Evolutionary conservation across 2,888 invertebrate species (phyloP).

Genomic region (Nowickia ferox): DNA sequence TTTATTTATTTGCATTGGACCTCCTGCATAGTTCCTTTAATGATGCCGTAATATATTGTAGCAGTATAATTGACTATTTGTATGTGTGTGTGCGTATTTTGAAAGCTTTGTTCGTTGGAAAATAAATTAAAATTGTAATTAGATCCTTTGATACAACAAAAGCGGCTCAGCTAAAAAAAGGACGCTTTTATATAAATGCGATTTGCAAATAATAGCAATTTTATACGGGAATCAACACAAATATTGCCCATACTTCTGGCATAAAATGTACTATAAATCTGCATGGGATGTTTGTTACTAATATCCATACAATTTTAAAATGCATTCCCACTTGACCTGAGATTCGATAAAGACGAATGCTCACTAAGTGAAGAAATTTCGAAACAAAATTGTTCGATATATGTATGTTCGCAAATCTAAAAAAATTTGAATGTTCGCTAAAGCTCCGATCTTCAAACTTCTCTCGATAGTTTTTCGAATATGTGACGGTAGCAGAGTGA

Average conservation of each 20-base stretch:
- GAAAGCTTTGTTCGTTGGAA: conserved; percentile 56
- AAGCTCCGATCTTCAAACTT: too few species aligned
- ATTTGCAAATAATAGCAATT: conserved; percentile 64
- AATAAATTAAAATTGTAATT: conserved; percentile 72
- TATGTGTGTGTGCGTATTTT: conserved; percentile 30
- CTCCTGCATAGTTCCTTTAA: conserved; percentile 36
- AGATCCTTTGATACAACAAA: conserved; percentile 72
- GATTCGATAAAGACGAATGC: too few species aligned
- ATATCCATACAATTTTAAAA: conserved; percentile 29
- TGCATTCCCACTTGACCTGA: too few species aligned
- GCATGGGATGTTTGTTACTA: conserved; percentile 36
- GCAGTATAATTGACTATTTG: not conserved
- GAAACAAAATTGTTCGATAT: too few species aligned
- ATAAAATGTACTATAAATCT: conserved; percentile 63
- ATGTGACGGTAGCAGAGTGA: too few species aligned
- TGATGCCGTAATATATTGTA: not conserved
- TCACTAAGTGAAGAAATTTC: too few species aligned
- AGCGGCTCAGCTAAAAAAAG: conserved; percentile 71
- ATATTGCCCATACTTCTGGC: conserved; percentile 54
- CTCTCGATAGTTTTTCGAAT: too few species aligned
- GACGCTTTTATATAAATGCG: conserved; percentile 58
- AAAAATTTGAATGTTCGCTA: too few species aligned
- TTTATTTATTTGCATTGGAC: conserved; percentile 55
- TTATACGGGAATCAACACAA: conserved; percentile 48
- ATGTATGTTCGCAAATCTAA: too few species aligned